Conservation (phyloP, 2,113 vertebrate species). For the Chloropsis cyanopogon region DNA sequence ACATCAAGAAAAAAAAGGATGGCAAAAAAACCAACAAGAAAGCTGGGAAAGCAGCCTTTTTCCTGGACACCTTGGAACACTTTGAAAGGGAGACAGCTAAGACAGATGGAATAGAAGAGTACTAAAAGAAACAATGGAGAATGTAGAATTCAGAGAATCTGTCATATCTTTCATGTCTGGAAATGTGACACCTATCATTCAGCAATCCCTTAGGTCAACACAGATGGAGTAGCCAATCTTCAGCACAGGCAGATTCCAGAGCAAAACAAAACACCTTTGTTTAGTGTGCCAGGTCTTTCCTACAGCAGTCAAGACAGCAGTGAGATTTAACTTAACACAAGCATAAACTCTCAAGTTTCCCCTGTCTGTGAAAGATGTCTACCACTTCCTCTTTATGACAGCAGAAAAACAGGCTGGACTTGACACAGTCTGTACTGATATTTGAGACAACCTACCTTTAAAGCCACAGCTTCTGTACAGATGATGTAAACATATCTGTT, state of each 20-base stretch:
- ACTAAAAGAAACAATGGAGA: not conserved
- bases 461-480: constrained; percentile 81
- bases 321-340: not conserved
- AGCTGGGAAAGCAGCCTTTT: not conserved
- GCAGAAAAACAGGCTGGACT: not conserved
- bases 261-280: not conserved
- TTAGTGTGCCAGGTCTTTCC: not conserved
- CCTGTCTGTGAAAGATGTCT: not conserved
- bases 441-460: constrained; percentile 77
- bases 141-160: not conserved
- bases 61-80: not conserved
- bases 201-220: not conserved
- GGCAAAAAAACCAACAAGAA: not conserved
- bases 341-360: not conserved
- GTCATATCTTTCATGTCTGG: not conserved
- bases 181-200: not conserved
- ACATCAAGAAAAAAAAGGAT: not conserved
- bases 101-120: not conserved
- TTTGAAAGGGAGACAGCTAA: not conserved
- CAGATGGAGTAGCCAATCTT: not conserved
- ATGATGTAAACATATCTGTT: constrained; percentile 88
- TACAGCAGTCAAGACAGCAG: not conserved
- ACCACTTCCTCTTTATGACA: not conserved
- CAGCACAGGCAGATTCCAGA: not conserved
- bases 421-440: not conserved